Percentiles rank a stretch among this genome's conserved stretches.
phyloP scores from a whole-genome alignment of 1,140 invertebrate species.

The Listronotus bonariensis region DNA sequence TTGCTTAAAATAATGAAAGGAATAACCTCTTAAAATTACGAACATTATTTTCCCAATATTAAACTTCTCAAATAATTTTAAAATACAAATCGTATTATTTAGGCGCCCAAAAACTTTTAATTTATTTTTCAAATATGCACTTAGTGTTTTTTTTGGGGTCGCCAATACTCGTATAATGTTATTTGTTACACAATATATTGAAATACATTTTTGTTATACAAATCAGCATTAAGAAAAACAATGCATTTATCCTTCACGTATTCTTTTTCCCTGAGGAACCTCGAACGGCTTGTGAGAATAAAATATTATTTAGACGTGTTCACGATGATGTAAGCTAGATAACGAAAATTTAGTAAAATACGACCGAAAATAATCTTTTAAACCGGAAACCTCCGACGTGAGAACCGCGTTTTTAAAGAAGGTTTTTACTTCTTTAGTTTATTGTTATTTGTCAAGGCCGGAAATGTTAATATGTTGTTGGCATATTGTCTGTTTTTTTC shows the following conservation, averaged over 20 bases:
- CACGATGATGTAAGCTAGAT: conserved; percentile 47
- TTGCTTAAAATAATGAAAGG: no score
- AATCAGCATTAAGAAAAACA: not conserved
- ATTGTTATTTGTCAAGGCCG: conserved; percentile 7
- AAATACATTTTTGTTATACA: no score
- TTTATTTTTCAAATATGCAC: no score
- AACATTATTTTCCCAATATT: no score
- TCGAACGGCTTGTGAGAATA: conserved; percentile 39
- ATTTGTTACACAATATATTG: no score
- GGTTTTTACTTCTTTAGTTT: conserved; percentile 12
- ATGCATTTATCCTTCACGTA: conserved; percentile 12
- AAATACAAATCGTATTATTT: no score
- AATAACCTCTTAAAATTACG: no score
- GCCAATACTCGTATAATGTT: no score
- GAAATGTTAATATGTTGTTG: not conserved
- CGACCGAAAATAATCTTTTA: conserved; percentile 43
- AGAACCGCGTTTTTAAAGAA: conserved; percentile 33
- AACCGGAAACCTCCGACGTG: conserved; percentile 47
- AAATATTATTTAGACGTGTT: conserved; percentile 46
- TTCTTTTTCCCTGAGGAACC: conserved; percentile 32
- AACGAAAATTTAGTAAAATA: conserved; percentile 46
- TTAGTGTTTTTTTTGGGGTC: no score
- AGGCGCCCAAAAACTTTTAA: no score
- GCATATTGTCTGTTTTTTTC: no score
- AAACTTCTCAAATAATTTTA: no score